Base-by-base conservation (phyloP, 2,113 vertebrate species). In the Syngnathus typhle region DNA sequence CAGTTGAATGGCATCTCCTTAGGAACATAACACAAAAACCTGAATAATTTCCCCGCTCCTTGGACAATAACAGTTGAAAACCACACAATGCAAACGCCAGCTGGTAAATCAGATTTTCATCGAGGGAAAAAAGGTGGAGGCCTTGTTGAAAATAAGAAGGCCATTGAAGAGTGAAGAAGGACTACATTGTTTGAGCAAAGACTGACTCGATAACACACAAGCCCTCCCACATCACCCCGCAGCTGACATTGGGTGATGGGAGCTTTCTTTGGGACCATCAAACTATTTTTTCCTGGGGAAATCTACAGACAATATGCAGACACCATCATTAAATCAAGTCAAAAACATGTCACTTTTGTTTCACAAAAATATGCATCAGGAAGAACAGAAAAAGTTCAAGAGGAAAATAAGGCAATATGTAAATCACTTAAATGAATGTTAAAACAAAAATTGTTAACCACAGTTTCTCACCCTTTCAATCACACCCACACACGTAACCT, bases 161-260 rank as follows among this genome's bases (percentile, higher is more conserved):
- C 82, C 69, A 79, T 85, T 87, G 76, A 89, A 68, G 63, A 74
- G 70, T 59, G 54, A 87, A 87, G 83, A 86, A 89, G 75, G 83
- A 84, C 78, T 6, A 82, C 81, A 85, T 89, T 89, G 84, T 89
- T 84, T 79, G 47, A 55, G 72, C 68, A 77, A 58, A 77, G 79
- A 79, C 66, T 9, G 73, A 81, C 74, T 68, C 56, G 46, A 84
- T 84, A 78, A 80, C 77, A 72, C 73, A 81, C 70, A 87, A 76
- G 59, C 71, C 78, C 32, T 71, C 80, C n/a, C 66, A 37, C 37
- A 39, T 71, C 76, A n/a, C 71, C 77, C 16, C 67, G 27, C 27
- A 32, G 75, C 77, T 86, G 83, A 83, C 83, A 86, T 56, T 65
- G 59, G 64, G 61, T 71, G 77, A 84, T 65, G 68, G 74, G 77